Evolutionary conservation across 1,140 invertebrate genomes (phyloP), one percentile per base, ranked within the genome.

Genomic region (Arctopsyche grandis): DNA sequence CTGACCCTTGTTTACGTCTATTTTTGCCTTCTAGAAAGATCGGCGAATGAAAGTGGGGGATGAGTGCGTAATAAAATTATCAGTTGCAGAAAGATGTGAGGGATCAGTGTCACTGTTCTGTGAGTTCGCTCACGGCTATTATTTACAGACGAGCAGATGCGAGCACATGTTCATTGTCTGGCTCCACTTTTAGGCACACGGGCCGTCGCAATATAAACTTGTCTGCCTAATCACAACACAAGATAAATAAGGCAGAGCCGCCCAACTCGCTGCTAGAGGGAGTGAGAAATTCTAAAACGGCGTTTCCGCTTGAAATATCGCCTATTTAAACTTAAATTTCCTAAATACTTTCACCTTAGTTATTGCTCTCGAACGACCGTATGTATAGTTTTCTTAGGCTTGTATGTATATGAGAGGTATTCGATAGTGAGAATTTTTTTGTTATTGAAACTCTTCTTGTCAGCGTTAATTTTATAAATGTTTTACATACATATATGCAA

Each of bases 161-260:
- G 16, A 46, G 63, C 79, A 70, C 79, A 69, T 80, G 79, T 71
- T 80, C 79, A 80, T 80, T 80, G 79, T 80, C 70, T 38, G 29
- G 29, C 3, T 7, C 7, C 29, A 4, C 1, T 7, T 38, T 38
- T 38, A 4, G 7, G 29, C 3, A 1, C 1, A 38, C 29, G 29
- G 29, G 29, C 29, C 29, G 29, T 38, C 48, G 69, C 48, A 38
- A 70, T n/a, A 76, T 76, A 80, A 80, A 80, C 79, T 80, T 80
- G 73, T 80, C 79, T 44, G 46, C 46, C 66, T 76, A 76, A 80
- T 80, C 79, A 80, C 74, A 80, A 80, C 70, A 80, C 46, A 60
- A 63, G 44, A 70, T 80, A 80, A 80, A 80, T 80, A 76, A 80
- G 73, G 56, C 44, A 14, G 21, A 60, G 21, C 56, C 29, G 29